Conservation (phyloP, 1,140 invertebrate species). For the Diplogasteroides magnus region DNA sequence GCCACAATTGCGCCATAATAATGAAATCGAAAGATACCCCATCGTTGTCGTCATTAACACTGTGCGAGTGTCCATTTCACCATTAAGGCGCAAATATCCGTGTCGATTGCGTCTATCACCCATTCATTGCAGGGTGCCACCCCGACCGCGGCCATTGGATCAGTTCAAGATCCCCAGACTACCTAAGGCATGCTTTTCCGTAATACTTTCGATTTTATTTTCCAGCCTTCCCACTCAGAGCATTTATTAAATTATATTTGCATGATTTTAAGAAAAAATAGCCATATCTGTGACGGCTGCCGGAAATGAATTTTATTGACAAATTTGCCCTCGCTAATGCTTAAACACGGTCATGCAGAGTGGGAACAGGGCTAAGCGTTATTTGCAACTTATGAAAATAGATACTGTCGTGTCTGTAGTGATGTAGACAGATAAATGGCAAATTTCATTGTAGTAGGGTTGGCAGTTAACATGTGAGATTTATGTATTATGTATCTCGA, state of each 20-base stretch:
- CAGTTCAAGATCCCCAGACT: constrained; percentile 27
- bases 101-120: too few relatives aligned
- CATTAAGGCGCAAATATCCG: too few relatives aligned
- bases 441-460: too few relatives aligned
- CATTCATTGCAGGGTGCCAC: too few relatives aligned
- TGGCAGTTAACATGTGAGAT: too few relatives aligned
- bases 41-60: constrained; percentile 20
- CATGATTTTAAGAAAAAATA: neutral
- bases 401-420: too few relatives aligned
- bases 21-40: too few relatives aligned
- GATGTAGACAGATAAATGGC: too few relatives aligned
- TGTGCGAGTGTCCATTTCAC: too few relatives aligned
- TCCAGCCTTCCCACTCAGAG: neutral
- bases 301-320: neutral
- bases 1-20: constrained; percentile 12
- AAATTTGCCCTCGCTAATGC: constrained; percentile 4
- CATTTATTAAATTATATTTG: neutral
- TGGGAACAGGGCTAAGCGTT: too few relatives aligned
- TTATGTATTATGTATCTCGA: too few relatives aligned
- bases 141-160: constrained; percentile 29
- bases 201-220: neutral
- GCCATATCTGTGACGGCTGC: neutral
- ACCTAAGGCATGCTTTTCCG: constrained; percentile 15
- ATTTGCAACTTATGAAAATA: too few relatives aligned
- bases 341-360: constrained; percentile 10